Percentiles rank a stretch among this genome's conserved stretches.
These are phyloP conservation scores for Drosophila sordidapex DNA, from an alignment of 2,888 invertebrate genomes.

Conservation along the genomic window DNA sequence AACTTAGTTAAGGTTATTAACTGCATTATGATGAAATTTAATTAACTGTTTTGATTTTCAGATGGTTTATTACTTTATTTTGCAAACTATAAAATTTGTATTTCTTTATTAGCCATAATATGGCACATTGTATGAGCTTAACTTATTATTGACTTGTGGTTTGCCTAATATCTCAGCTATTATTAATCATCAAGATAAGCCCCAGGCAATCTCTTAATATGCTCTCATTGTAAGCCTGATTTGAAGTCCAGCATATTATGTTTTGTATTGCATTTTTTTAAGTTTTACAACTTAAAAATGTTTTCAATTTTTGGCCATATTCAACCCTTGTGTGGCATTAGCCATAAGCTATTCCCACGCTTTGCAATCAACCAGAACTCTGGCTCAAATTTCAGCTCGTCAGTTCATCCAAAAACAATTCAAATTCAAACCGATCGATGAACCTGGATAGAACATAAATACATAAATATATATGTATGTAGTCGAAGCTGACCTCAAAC, in stretches of 20 bases:
- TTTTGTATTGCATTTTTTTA: not conserved
- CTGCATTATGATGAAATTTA: not conserved
- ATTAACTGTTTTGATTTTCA: not conserved
- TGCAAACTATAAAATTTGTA: not conserved
- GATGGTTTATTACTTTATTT: not conserved
- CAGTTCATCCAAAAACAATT: not conserved
- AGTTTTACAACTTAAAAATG: not conserved
- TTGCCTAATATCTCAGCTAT: not conserved
- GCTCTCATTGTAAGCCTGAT: not conserved
- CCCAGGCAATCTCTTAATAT: not conserved
- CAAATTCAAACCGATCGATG: conserved; percentile 27
- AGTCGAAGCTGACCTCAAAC: conserved; percentile 39
- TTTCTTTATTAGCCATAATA: not conserved
- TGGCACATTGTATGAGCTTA: not conserved
- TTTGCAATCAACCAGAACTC: not conserved
- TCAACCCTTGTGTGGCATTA: not conserved
- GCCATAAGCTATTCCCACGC: not conserved
- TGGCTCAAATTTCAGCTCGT: not conserved
- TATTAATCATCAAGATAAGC: not conserved
- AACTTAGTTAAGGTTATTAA: not conserved
- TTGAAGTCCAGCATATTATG: not conserved
- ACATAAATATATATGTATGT: not conserved
- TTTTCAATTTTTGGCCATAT: not conserved
- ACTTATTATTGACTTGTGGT: not conserved
- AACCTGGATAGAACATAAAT: conserved; percentile 7